Percentiles rank a stretch among this genome's conserved stretches.
phyloP scores from a whole-genome alignment of 2,797 vertebrate genomes.

The Notolabrus celidotus region DNA sequence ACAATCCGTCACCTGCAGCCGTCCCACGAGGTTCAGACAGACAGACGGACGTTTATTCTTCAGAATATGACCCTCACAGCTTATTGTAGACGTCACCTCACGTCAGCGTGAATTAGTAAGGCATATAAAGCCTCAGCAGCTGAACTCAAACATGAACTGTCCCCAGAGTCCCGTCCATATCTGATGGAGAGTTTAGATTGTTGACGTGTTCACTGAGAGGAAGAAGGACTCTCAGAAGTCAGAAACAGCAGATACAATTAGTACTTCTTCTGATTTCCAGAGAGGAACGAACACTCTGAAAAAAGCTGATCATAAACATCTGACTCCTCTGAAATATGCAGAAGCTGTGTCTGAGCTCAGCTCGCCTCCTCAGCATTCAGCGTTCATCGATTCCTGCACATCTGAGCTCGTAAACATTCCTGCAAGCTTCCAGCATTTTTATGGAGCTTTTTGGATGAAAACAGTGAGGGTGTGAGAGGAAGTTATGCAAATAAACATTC shows the following conservation, averaged over 20 bases:
- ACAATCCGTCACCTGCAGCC: conserved; percentile 56
- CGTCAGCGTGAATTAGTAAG: conserved; percentile 1
- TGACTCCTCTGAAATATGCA: conserved; percentile 21
- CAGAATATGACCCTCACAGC: conserved; percentile 1
- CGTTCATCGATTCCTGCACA: conserved; percentile 29
- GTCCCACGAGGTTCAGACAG: conserved; percentile 11
- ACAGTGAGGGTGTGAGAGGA: not conserved
- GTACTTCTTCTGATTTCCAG: conserved; percentile 4
- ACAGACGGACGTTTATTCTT: conserved; percentile 33
- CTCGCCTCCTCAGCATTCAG: conserved; percentile 8
- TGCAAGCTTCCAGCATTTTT: conserved; percentile 3
- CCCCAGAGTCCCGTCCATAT: not conserved
- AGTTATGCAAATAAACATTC: not conserved
- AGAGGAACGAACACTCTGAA: conserved; percentile 1
- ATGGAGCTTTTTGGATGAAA: not conserved
- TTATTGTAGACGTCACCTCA: conserved; percentile 1
- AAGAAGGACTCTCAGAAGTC: not conserved
- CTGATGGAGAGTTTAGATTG: not conserved
- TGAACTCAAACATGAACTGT: conserved; percentile 16
- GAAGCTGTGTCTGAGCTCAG: not conserved
- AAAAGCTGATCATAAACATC: not conserved
- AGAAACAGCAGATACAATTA: conserved; percentile 7
- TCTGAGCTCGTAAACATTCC: not conserved
- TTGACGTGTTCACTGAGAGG: conserved; percentile 5
- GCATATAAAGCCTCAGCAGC: too few species aligned